A percentile compares a stretch with the other conserved stretches of the same genome.
phyloP scores from a whole-genome alignment of 1,140 invertebrate genomes.

The Babylonia areolata region DNA sequence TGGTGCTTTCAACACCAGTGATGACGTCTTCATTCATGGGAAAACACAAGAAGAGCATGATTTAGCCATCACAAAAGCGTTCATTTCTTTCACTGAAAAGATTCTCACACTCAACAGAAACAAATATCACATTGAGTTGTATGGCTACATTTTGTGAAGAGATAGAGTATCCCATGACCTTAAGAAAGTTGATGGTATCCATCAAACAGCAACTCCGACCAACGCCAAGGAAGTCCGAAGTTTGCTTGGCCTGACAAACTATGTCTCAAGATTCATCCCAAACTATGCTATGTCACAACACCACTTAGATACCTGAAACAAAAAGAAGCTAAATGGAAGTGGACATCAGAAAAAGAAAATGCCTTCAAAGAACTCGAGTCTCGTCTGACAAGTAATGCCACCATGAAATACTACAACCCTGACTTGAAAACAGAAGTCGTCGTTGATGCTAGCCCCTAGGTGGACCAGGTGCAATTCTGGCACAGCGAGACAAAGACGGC shows the following conservation, averaged over 20 bases:
- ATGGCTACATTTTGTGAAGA: not conserved
- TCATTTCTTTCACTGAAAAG: not conserved
- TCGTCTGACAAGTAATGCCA: not conserved
- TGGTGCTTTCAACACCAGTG: constrained; percentile 43
- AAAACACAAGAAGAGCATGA: constrained; percentile 44
- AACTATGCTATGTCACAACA: not conserved
- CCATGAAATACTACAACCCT: not conserved
- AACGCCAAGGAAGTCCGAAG: not conserved
- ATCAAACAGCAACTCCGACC: not conserved
- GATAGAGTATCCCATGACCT: not conserved
- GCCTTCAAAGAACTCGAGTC: not conserved
- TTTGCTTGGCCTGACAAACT: not conserved
- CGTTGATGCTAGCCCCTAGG: no score
- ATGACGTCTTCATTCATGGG: constrained; percentile 58
- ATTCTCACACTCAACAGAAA: constrained; percentile 28
- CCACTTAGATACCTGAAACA: not conserved
- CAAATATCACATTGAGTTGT: not conserved
- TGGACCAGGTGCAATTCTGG: no score
- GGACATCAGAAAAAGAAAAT: not conserved
- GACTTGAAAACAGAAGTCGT: not conserved
- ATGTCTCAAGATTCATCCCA: not conserved
- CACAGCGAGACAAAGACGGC: no score
- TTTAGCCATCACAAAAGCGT: constrained; percentile 12
- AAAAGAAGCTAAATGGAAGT: not conserved
- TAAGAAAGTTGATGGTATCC: not conserved